Percentiles rank a stretch among this genome's conserved stretches.
Conservation (phyloP, 2,113 vertebrate species). For the Tachysurus vachellii region DNA sequence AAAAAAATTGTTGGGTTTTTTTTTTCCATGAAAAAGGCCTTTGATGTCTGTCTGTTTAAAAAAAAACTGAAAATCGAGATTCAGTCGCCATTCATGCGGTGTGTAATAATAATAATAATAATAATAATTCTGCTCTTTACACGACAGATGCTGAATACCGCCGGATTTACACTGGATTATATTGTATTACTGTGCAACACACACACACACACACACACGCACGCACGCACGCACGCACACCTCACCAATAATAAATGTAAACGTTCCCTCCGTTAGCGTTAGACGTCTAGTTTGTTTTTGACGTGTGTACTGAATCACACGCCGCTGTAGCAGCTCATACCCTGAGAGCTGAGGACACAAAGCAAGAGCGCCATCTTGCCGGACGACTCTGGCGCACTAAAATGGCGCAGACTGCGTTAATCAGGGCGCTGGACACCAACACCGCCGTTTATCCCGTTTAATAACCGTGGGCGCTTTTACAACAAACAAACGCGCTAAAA, state of each 20-base stretch:
- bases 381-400: constrained; percentile 79
- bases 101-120: neutral
- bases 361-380: constrained; percentile 87
- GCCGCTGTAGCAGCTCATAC: constrained; percentile 50
- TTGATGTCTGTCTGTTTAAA: too few relatives aligned
- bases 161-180: neutral
- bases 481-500: too few relatives aligned
- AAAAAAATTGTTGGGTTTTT: too few relatives aligned
- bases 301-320: too few relatives aligned
- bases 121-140: neutral
- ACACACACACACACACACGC: too few relatives aligned
- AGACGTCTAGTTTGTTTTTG: neutral
- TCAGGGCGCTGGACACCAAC: neutral
- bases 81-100: neutral
- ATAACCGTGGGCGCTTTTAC: too few relatives aligned
- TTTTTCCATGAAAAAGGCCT: neutral
- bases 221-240: too few relatives aligned
- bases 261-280: neutral
- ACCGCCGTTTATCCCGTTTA: neutral
- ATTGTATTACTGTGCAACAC: neutral
- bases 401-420: constrained; percentile 76
- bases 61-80: neutral
- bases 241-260: too few relatives aligned
- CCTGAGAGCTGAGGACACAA: constrained; percentile 68
- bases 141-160: neutral